Evolutionary conservation across 2,113 vertebrate species (phyloP).

Genomic region (Nyctibius bracteatus): DNA sequence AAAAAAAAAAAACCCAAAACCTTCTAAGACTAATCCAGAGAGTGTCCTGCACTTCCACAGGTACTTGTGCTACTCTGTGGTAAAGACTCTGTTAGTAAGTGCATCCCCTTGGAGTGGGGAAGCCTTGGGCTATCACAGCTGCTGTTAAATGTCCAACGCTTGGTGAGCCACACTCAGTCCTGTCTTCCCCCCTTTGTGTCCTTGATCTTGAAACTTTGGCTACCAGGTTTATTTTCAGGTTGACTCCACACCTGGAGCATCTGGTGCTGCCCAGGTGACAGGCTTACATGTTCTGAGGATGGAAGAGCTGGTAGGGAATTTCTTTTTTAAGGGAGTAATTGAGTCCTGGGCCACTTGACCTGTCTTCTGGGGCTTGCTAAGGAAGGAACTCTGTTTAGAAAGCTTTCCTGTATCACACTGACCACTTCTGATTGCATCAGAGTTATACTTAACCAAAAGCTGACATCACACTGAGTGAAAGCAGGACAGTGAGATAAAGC

Average conservation of each 20-base stretch:
- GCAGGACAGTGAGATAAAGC: not conserved
- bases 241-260: not conserved
- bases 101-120: rapidly evolving
- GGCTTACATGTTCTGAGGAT: rapidly evolving
- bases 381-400: not conserved
- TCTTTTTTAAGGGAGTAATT: rapidly evolving
- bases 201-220: not conserved
- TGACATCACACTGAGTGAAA: rapidly evolving
- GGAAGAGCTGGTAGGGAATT: not conserved
- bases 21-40: not conserved
- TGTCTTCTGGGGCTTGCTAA: not conserved
- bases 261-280: not conserved
- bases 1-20: not conserved
- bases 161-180: rapidly evolving
- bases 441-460: not conserved
- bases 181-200: not conserved
- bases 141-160: too few species aligned
- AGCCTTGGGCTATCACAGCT: not conserved
- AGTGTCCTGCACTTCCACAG: not conserved
- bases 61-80: rapidly evolving
- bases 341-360: not conserved
- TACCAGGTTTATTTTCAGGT: not conserved
- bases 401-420: rapidly evolving
- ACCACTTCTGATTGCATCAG: rapidly evolving
- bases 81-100: rapidly evolving